Base-by-base conservation (phyloP, 2,797 vertebrate genomes). In the Nasua narica region DNA sequence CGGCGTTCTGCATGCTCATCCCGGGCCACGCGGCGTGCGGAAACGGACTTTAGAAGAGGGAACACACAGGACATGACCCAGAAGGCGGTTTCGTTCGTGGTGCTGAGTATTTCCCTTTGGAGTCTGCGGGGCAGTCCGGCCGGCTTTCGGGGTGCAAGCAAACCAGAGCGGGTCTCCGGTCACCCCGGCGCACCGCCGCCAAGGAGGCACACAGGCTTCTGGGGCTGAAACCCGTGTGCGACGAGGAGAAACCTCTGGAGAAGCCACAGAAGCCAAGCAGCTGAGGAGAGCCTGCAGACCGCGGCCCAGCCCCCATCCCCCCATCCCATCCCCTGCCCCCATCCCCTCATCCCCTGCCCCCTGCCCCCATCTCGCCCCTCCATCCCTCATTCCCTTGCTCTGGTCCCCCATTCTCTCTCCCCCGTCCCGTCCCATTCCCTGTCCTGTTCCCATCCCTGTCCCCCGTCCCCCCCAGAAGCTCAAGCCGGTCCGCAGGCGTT, bases 21-120 rank as follows among this genome's bases (percentile, higher is more conserved):
- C 5, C 0, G 7, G 70, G 2, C 78, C 67, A 1, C 25, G 0
- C 65, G 13, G 7, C 5, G 0, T 3, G 21, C 15, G 27, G n/a
- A 48, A 69, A 46, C 32, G 1, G 8, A 5, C n/a, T 91, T n/a
- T 18, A 56, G 54, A 60, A 60, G 16, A 87, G 67, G 43, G 48
- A 60, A 50, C 60, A 12, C 27, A 5, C 2, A 16, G 0, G 27
- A 35, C 7, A 2, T 0, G 3, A 48, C 14, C 56, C 83, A 56
- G 10, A 83, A 69, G n/a, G 72, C 37, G 40, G 79, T 19, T 79
- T 23, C 8, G 3, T 2, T 5, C 21, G 3, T 3, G 16, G 46
- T 1, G 74, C 81, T 4, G 18, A 32, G 78, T 0, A 25, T 11
- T 7, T 65, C 43, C 78, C 58, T 32, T 23, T 8, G 69, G 50